Conservation (phyloP, 2,797 vertebrate genomes). For the Tiaroga cobitis region DNA sequence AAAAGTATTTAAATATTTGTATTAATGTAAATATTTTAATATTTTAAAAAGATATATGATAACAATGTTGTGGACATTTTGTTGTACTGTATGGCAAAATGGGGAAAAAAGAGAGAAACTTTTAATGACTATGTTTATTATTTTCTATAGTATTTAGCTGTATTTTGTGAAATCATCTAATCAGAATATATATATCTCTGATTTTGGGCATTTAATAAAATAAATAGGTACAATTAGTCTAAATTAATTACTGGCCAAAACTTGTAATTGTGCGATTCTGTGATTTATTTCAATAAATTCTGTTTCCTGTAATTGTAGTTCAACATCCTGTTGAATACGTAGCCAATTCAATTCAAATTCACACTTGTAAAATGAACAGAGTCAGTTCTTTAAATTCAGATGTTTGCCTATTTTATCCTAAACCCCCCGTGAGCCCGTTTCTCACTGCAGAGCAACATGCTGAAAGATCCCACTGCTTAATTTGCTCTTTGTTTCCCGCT, state of each 20-base stretch:
- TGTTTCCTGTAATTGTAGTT: neutral
- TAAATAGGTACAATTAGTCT: no score
- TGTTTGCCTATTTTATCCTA: neutral
- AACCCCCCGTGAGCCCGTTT: neutral
- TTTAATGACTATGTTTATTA: neutral
- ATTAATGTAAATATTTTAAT: neutral
- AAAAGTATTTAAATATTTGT: no score
- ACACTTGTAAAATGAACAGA: neutral
- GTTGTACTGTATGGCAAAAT: neutral
- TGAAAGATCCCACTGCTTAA: neutral
- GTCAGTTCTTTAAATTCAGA: neutral
- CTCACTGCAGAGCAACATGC: neutral
- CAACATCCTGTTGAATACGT: neutral
- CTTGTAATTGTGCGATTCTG: neutral
- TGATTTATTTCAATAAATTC: neutral
- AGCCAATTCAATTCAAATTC: neutral
- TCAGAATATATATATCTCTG: neutral
- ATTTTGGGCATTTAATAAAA: no score
- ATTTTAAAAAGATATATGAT: neutral
- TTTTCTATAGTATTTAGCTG: neutral
- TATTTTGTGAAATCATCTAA: neutral
- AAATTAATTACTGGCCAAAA: neutral
- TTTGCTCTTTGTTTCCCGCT: neutral
- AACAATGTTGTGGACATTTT: neutral
- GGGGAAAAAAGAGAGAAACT: no score